Evolutionary conservation across 2,888 invertebrate species (phyloP), one percentile per base, ranked within the genome.

Genomic region (Macrosoma leucophasiata): DNA sequence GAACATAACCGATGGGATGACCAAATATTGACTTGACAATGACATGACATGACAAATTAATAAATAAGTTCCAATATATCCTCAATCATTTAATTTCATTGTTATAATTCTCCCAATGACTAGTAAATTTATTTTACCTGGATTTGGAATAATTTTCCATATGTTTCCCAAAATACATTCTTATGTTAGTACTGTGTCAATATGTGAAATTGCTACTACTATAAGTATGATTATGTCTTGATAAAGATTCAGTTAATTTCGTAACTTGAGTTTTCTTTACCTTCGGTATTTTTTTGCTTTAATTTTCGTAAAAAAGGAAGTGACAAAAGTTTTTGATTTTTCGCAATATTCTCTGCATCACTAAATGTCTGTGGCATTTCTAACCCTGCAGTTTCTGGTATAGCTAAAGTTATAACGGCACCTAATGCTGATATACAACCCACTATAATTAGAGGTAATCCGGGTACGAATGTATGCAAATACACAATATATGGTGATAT

Each of bases 331-430:
- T 50, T 58, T 26, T 62, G 62, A 13, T 50, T 58, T 20, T 28
- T 59, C 1, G 65, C 51, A 18, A 81, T 36, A 3, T 48, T 40
- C 38, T 78, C 78, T 2, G 77, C 65, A 19, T 72, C 75, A 6
- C 72, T 68, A 47, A 78, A 78, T 0, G 74, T 68, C 36, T 78
- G 72, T 0, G 79, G 79, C 63, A 79, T 62, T 31, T 72, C 68
- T 40, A 55, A 68, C 2, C 50, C 53, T 0, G 72, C 69, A 2
- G 79, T 79, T 44, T 81, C 81, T 0, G 81, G 77, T 18, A 79
- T 43, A 7, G 52, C 42, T 2, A 75, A 38, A 2, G 66, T 53
- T 3, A 70, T 26, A 1, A 60, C 7, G 5, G 54, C 62, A 10
- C 61, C 64, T 4, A 60, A 6, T 0, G 50, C 43, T 3, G 68